These are phyloP conservation scores for Pachyseris speciosa DNA, from an alignment of 64 coral and sea anemone species.

Conservation along the genomic window DNA sequence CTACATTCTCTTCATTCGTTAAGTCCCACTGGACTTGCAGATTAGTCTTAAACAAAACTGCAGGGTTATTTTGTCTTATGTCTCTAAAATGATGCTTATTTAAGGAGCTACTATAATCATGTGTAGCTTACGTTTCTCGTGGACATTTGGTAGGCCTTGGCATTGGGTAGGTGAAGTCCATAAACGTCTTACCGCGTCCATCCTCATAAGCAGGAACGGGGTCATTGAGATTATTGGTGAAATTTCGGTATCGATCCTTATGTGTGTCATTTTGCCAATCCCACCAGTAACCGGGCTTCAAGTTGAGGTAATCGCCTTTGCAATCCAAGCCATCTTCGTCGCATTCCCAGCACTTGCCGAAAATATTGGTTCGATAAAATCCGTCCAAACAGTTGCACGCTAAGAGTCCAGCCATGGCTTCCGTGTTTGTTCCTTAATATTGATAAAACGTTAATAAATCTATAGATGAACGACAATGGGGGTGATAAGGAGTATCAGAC, in stretches of 20 bases:
- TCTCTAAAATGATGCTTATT: too few species aligned
- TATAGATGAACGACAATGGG: too few species aligned
- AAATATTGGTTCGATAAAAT: conserved; percentile 45
- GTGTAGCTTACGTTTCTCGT: not conserved
- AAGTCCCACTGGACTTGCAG: too few species aligned
- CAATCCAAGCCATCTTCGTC: conserved; percentile 1
- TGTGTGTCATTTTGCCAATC: conserved; percentile 32
- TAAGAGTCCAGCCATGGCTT: not conserved
- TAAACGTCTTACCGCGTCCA: not conserved
- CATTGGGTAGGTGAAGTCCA: not conserved
- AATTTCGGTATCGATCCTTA: conserved; percentile 20
- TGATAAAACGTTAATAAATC: not conserved
- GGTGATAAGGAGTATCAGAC: not conserved
- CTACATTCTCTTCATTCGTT: too few species aligned
- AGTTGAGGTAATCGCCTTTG: not conserved
- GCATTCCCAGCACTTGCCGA: conserved; percentile 6
- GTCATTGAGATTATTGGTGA: not conserved
- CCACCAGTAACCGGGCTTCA: conserved; percentile 44
- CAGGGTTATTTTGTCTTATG: too few species aligned
- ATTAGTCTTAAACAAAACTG: too few species aligned
- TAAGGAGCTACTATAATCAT: too few species aligned
- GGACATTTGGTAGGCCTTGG: conserved; percentile 3
- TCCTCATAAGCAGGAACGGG: not conserved
- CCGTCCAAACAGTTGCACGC: conserved; percentile 16
- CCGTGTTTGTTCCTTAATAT: conserved; percentile 10